phyloP scores from a whole-genome alignment of 2,888 invertebrate genomes.

The Scaeva pyrastri region DNA sequence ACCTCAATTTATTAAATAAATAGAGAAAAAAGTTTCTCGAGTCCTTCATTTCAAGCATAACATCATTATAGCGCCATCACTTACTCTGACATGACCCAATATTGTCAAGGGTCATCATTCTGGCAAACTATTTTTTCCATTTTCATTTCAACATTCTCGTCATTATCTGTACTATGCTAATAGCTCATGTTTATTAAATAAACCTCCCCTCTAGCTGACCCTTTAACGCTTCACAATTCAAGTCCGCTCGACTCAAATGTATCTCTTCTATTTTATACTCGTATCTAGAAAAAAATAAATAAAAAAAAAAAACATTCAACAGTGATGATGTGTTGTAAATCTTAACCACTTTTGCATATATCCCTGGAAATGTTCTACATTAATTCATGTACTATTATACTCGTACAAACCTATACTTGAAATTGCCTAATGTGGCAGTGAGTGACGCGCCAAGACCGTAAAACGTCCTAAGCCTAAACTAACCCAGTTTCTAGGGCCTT shows the following conservation, averaged over 20 bases:
- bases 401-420: no score
- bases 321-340: constrained; percentile 29
- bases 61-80: not conserved
- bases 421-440: constrained; percentile 73
- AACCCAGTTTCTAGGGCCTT: constrained; percentile 55
- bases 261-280: not conserved
- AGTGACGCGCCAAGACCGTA: constrained; percentile 68
- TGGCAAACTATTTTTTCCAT: not conserved
- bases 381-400: no score
- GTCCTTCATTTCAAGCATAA: constrained; percentile 5
- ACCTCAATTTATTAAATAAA: not conserved
- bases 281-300: not conserved
- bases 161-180: constrained; percentile 6
- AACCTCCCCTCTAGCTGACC: constrained; percentile 20
- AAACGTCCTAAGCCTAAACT: constrained; percentile 61
- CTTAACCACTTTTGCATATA: constrained; percentile 23
- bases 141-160: not conserved
- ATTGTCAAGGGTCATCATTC: constrained; percentile 11
- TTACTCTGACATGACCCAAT: constrained; percentile 25
- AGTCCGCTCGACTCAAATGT: not conserved
- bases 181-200: constrained; percentile 50
- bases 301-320: constrained; percentile 1
- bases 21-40: not conserved
- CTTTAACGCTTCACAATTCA: constrained; percentile 38
- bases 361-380: constrained; percentile 56